Percentiles rank a stretch among this genome's conserved stretches.
Conservation (phyloP, 2,113 vertebrate genomes). For the Sinocyclocheilus rhinocerous region DNA sequence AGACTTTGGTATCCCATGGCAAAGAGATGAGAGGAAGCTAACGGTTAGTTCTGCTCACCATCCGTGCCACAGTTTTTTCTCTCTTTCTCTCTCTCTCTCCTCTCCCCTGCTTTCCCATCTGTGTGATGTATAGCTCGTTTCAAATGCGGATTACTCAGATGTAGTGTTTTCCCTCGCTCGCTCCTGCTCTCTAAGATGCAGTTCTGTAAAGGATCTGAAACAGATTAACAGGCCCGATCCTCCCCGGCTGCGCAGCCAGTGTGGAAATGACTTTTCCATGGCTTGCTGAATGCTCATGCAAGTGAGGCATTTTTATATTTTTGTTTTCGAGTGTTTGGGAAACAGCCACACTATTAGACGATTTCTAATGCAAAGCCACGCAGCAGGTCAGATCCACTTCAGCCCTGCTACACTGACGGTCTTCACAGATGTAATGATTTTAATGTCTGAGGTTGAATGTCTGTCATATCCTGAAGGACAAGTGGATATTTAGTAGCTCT, state of each 20-base stretch:
- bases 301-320: slow-evolving; percentile 41
- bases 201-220: slow-evolving; percentile 58
- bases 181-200: slow-evolving; percentile 29
- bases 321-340: slow-evolving; percentile 33
- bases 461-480: slow-evolving; percentile 7
- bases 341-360: slow-evolving; percentile 62
- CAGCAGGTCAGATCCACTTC: slow-evolving; percentile 10
- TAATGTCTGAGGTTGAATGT: not conserved
- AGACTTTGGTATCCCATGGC: not conserved
- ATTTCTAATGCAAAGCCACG: slow-evolving; percentile 69
- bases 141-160: slow-evolving; percentile 55
- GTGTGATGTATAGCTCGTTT: slow-evolving; percentile 59
- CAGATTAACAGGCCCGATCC: slow-evolving; percentile 56
- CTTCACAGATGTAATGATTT: not conserved
- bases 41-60: slow-evolving; percentile 14
- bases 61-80: not conserved
- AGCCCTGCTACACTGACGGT: not conserved
- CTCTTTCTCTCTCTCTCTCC: not conserved
- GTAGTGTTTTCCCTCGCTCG: slow-evolving; percentile 39
- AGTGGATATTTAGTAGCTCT: not conserved
- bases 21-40: slow-evolving; percentile 21
- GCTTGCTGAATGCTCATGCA: slow-evolving; percentile 58
- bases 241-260: slow-evolving; percentile 57
- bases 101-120: slow-evolving; percentile 11
- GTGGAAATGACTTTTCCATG: slow-evolving; percentile 72